Conservation (phyloP, 2,797 vertebrate genomes). For the Gephyroberyx darwinii region DNA sequence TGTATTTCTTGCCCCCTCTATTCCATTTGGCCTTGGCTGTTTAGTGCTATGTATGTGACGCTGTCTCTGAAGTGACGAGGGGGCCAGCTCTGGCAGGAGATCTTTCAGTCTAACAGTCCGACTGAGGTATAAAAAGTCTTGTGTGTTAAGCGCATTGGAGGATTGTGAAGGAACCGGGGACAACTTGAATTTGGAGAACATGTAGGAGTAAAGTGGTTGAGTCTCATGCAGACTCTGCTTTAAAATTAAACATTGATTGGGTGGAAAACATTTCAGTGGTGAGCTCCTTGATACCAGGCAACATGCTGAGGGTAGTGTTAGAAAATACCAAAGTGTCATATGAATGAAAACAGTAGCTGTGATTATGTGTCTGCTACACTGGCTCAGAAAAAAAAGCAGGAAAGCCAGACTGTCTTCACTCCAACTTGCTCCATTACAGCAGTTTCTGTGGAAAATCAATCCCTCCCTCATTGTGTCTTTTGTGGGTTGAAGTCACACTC, state of each 20-base stretch:
- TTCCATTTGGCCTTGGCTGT: slow-evolving; percentile 19
- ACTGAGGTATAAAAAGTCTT: neutral
- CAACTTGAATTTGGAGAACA: slow-evolving; percentile 2
- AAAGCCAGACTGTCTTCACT: slow-evolving; percentile 29
- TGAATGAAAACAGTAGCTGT: neutral
- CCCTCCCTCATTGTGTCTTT: slow-evolving; percentile 38
- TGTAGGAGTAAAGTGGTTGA: slow-evolving; percentile 5
- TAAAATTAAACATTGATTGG: slow-evolving; percentile 44
- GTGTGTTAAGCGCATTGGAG: neutral
- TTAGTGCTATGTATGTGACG: neutral
- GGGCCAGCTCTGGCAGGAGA: neutral
- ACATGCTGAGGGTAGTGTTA: slow-evolving; percentile 11
- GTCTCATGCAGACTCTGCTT: slow-evolving; percentile 14
- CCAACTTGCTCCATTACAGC: slow-evolving; percentile 26
- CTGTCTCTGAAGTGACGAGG: slow-evolving; percentile 3
- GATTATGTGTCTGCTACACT: slow-evolving; percentile 30
- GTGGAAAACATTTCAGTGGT: slow-evolving; percentile 10
- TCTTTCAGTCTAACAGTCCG: neutral
- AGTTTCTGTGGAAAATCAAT: slow-evolving; percentile 37
- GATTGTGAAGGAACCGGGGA: slow-evolving; percentile 11
- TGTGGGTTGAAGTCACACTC: slow-evolving; percentile 63
- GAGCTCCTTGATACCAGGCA: slow-evolving; percentile 5
- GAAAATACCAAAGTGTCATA: slow-evolving; percentile 28
- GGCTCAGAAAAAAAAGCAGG: slow-evolving; percentile 25
- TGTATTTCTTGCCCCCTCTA: slow-evolving; percentile 38